Evolutionary conservation across 2,113 vertebrate species (phyloP), one percentile per base, ranked within the genome.

Genomic region (Numida meleagris): DNA sequence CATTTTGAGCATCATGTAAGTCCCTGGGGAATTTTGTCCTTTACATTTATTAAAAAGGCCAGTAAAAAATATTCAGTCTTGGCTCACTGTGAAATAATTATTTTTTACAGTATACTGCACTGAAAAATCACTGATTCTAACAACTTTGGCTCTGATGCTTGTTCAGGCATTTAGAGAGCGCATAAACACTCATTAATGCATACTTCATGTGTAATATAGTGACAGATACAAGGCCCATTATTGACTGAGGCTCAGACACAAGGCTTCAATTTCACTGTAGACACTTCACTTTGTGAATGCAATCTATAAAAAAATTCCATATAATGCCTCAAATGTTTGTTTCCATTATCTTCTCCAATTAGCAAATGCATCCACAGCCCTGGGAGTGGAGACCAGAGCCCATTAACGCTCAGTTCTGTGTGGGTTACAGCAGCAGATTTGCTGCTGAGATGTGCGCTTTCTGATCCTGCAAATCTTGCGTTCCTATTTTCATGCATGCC

Each of bases 181-280:
- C 51, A 45, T 74, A 84, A 88, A 86, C 48, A 72, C 61, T 43
- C 79, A 66, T 68, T 94, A 86, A 61, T 78, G 70, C 36, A 78
- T 43, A 48, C 2, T 89, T 93, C 57, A 12, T 57, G 12, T 61
- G 27, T 86, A 89, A 63, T 67, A 57, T 20, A 68, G 72, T 77
- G 57, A 81, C 86, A 93, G 90, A 84, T 83, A 65, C 51, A 72
- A 72, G 46, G 25, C n/a, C 38, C 77, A 1, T 78, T 90, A 61
- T 20, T 92, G 88, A 86, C 65, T 63, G 83, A 75, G 57, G 4
- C 18, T 75, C 33, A 61, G 88, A 55, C n/a, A 55, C 1, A 6
- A 81, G 73, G 86, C 46, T 83, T 86, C 61, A 86, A 86, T 94
- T 94, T 96, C 45, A 61, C 48, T 43, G 23, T 36, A 61, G 57